Evolutionary conservation across 2,888 invertebrate species (phyloP).

Genomic region (Rhimphoctona megacephalus): DNA sequence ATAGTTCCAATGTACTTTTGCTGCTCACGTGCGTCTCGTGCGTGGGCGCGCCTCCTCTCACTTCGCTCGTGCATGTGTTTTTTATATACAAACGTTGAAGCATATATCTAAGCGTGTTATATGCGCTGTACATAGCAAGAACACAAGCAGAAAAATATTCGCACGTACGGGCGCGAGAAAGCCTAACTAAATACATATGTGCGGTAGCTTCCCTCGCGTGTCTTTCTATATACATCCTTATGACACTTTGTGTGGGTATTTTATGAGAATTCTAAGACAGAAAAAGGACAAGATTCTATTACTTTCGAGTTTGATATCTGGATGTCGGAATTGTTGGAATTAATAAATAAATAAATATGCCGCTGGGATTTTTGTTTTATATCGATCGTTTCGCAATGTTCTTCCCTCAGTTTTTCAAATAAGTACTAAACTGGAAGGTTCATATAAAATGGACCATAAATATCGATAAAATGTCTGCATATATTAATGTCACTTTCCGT

Average conservation of each 20-base stretch:
- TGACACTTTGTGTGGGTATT: conserved; percentile 29
- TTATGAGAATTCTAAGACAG: conserved; percentile 14
- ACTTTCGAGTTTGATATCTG: conserved; percentile 9
- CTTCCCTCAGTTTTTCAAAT: background rate
- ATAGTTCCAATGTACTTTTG: conserved; percentile 35
- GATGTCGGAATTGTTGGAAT: background rate
- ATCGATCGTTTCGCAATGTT: background rate
- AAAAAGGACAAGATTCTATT: background rate
- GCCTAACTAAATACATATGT: conserved; percentile 44
- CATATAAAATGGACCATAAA: background rate
- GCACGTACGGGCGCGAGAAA: conserved; percentile 55
- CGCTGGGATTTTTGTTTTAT: background rate
- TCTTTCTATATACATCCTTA: background rate
- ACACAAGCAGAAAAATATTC: conserved; percentile 50
- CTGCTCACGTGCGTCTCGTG: conserved; percentile 55
- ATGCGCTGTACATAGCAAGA: conserved; percentile 19
- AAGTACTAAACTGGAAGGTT: too few relatives aligned
- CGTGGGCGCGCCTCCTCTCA: conserved; percentile 53
- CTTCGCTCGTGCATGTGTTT: conserved; percentile 15
- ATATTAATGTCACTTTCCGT: background rate
- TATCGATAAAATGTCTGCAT: background rate
- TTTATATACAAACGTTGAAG: conserved; percentile 3
- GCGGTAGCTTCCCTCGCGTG: conserved; percentile 13
- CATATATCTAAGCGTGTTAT: conserved; percentile 5
- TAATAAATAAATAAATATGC: background rate